Base-by-base conservation (phyloP, 2,113 vertebrate species). In the Nannobrachium achirus region DNA sequence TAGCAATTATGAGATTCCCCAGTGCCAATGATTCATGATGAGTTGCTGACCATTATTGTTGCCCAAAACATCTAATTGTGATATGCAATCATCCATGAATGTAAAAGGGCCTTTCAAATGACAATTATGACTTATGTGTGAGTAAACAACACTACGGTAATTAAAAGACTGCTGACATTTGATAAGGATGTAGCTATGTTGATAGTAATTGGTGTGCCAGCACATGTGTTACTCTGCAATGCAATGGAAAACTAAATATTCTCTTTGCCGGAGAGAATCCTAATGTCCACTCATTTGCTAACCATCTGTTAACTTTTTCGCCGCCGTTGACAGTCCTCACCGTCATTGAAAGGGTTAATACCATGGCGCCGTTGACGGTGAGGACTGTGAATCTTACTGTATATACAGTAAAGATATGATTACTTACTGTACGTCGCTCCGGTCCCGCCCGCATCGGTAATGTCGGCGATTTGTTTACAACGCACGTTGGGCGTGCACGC, bases 1-100 rank as follows among this genome's bases (percentile, higher is more conserved):
- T 18, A 68, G 62, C 73, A 78, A 81, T 90, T 86, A 86, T 83
- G 79, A 81, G 71, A 87, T 86, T 86, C 79, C 79, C 78, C 16
- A 18, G 68, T 78, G 77, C 72, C 87, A 89, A 83, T 86, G 63
- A 87, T 85, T 82, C 56, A 82, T 85, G 83, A 91, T 86, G 84
- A 80, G 81, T 64, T 65, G 49, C 59, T 85, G 91, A 84, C 86
- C 75, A 80, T 87, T 81, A 76, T 44, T 87, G 78, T 79, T 83
- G 84, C 73, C 75, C 83, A 86, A 78, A 75, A 83, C 57, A 75
- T 81, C 68, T 85, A 83, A 89, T 85, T 89, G 78, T 50, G 58
- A 83, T 87, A 76, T 70, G 56, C 70, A 86, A 81, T 83, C 72
- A 73, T 61, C 69, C 53, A 55, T 78, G 70, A 74, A 82, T 84